A percentile compares a stretch with the other conserved stretches of the same genome.
phyloP scores from a whole-genome alignment of 2,113 vertebrate genomes.

The Seriola aureovittata region DNA sequence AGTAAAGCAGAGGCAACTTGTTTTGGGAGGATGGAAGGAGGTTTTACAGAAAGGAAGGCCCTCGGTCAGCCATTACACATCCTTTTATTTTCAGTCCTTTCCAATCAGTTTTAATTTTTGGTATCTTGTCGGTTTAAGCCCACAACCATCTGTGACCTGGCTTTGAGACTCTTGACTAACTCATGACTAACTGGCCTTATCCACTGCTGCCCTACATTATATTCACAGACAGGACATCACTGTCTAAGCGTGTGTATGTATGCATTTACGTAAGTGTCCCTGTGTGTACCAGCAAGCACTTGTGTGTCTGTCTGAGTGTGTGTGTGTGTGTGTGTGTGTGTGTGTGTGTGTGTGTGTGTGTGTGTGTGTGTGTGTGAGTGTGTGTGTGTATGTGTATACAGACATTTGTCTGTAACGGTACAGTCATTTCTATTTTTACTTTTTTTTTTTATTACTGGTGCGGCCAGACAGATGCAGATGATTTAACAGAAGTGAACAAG shows the following conservation, averaged over 20 bases:
- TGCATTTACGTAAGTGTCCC: not conserved
- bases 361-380: conserved; percentile 9
- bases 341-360: not conserved
- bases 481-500: conserved; percentile 24
- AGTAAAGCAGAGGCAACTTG: not conserved
- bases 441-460: conserved; percentile 1
- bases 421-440: conserved; percentile 29
- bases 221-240: conserved; percentile 20
- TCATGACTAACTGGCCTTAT: conserved; percentile 38
- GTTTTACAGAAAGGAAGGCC: not conserved
- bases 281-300: conserved; percentile 9
- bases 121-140: conserved; percentile 1
- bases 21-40: not conserved
- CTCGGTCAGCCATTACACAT: not conserved
- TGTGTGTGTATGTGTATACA: not conserved
- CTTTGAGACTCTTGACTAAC: conserved; percentile 45
- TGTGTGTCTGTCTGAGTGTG: not conserved
- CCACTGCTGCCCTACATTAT: conserved; percentile 43
- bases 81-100: conserved; percentile 10
- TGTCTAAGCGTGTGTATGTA: conserved; percentile 5
- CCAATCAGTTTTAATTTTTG: conserved; percentile 23
- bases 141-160: conserved; percentile 20
- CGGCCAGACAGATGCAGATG: conserved; percentile 16
- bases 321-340: conserved; percentile 16
- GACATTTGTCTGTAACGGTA: not conserved